These are phyloP conservation scores for Globia sparganii DNA, from an alignment of 2,888 invertebrate species.

Conservation along the genomic window DNA sequence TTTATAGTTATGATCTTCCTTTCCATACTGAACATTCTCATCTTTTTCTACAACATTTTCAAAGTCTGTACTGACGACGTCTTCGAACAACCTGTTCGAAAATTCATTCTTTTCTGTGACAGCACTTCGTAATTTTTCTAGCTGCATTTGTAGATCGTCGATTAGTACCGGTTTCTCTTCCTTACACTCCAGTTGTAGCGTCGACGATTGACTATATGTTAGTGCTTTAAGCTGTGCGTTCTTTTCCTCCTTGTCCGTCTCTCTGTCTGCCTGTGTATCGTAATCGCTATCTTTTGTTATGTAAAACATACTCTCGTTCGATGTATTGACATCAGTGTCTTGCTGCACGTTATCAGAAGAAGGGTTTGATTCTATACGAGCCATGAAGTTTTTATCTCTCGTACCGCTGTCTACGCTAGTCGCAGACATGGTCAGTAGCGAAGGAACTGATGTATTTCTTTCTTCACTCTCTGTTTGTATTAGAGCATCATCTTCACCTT, in stretches of 20 bases:
- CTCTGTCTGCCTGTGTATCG: slow-evolving; percentile 55
- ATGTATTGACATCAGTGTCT: slow-evolving; percentile 31
- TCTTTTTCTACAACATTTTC: slow-evolving; percentile 42
- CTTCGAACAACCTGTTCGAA: slow-evolving; percentile 66
- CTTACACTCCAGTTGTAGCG: slow-evolving; percentile 49
- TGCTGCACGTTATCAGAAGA: slow-evolving; percentile 13
- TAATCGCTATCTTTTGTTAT: slow-evolving; percentile 72
- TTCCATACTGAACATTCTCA: slow-evolving; percentile 25
- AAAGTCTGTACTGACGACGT: slow-evolving; percentile 61
- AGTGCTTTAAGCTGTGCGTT: not conserved
- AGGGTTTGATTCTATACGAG: slow-evolving; percentile 42
- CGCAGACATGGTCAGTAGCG: slow-evolving; percentile 75
- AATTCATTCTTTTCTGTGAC: slow-evolving; percentile 29
- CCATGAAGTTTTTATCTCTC: slow-evolving; percentile 63
- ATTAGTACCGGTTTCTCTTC: slow-evolving; percentile 49
- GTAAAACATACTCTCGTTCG: slow-evolving; percentile 71
- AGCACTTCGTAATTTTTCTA: slow-evolving; percentile 58
- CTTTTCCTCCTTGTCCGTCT: slow-evolving; percentile 20
- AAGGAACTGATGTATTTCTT: slow-evolving; percentile 41
- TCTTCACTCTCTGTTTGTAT: slow-evolving; percentile 10
- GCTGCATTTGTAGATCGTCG: slow-evolving; percentile 56
- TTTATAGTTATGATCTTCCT: slow-evolving; percentile 66
- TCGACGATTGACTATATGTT: slow-evolving; percentile 2
- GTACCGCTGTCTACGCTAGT: slow-evolving; percentile 55
- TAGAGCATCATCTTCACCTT: not conserved